Percentiles rank a stretch among this genome's conserved stretches.
Evolutionary conservation across 2,113 vertebrate species (phyloP).

Genomic region (Takifugu bimaculatus): DNA sequence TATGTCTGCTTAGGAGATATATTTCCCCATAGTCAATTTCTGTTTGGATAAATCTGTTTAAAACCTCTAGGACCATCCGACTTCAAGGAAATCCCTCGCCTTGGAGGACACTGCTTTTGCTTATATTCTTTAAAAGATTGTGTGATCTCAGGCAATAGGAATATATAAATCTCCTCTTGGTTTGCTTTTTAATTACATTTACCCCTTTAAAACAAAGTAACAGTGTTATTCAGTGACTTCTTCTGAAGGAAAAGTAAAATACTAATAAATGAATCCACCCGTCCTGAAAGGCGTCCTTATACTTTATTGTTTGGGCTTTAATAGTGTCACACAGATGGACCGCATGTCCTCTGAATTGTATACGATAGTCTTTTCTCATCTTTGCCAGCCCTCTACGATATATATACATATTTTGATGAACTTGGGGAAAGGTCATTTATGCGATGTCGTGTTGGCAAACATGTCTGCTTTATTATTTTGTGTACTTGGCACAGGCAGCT

Average conservation of each 20-base stretch:
- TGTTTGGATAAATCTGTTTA: constrained; percentile 55
- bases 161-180: constrained; percentile 11
- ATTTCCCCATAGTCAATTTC: constrained; percentile 35
- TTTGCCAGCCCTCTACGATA: too few species aligned
- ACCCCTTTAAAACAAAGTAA: constrained; percentile 41
- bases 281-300: neutral
- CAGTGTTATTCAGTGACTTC: constrained; percentile 6
- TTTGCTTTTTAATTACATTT: constrained; percentile 49
- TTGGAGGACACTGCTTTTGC: constrained; percentile 9
- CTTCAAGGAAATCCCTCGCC: constrained; percentile 17
- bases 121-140: constrained; percentile 23
- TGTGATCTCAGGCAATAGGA: constrained; percentile 22
- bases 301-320: neutral
- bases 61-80: constrained; percentile 36
- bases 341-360: too few species aligned
- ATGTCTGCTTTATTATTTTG: constrained; percentile 7
- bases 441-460: constrained; percentile 18
- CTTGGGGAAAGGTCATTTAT: constrained; percentile 37
- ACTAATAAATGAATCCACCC: constrained; percentile 15
- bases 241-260: neutral
- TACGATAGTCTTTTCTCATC: too few species aligned
- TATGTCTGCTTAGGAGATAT: constrained; percentile 46
- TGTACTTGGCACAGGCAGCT: constrained; percentile 49
- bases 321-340: constrained; percentile 5
- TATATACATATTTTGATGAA: constrained; percentile 7